Base-by-base conservation (phyloP, 2,113 vertebrate genomes). In the Datnioides undecimradiatus region DNA sequence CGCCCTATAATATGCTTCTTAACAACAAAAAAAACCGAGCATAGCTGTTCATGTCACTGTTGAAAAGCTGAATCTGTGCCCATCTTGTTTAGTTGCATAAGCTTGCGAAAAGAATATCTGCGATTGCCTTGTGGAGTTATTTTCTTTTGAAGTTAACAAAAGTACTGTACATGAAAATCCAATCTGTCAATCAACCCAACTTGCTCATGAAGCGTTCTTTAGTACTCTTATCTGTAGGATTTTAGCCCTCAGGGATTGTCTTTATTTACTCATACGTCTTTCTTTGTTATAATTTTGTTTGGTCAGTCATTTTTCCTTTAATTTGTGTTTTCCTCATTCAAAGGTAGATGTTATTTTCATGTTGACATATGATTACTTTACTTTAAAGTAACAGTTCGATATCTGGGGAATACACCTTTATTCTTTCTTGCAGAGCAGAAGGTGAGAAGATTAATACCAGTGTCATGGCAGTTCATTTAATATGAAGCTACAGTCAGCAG, bases 221-320 rank as follows among this genome's bases (percentile, higher is more conserved):
- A 74, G 16, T 51, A 21, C 48, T 79, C 21, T 21, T 57, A 83
- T 82, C 66, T 71, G 86, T 92, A 90, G 88, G 60, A 89, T 82
- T 87, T 84, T 93, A 93, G 93, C 82, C 93, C 91, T 94, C 93
- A 93, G 93, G 93, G 91, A 93, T 84, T 88, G 85, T 34, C 16
- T 83, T 90, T 80, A 73, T 87, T 84, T 73, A 45, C 34, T 68
- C 58, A 73, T 76, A 33, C 2, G 10, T 52, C 36, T 54, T 46
- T 73, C 14, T 7, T 49, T 52, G 8, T 48, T 72, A 43, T 68
- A 25, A 9, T 79, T 31, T 72, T 52, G 5, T 75, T 71, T 57
- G 38, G 10, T 86, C 48, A 21, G 0, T 43, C 54, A 27, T 31
- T 65, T 65, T 9, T 71, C 57, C 49, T 73, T 10, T 36, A 65